A percentile compares a stretch with the other conserved stretches of the same genome.
These are phyloP conservation scores for Hybognathus amarus DNA, from an alignment of 2,797 vertebrate species.

Conservation along the genomic window DNA sequence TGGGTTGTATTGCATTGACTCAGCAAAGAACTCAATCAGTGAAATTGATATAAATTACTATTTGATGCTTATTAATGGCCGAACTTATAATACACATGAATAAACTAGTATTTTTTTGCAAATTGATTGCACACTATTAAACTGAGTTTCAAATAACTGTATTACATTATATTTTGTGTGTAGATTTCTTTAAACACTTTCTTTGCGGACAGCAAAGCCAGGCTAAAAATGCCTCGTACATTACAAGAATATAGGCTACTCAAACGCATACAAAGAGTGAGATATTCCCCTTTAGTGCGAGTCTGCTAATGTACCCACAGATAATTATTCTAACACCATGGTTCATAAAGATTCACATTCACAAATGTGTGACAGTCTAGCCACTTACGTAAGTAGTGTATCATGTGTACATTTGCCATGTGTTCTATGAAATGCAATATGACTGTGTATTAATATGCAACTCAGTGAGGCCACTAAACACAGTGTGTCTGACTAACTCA, in stretches of 20 bases:
- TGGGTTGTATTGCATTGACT: slow-evolving; percentile 18
- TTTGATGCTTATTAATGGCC: background rate
- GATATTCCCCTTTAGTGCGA: background rate
- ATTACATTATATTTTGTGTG: background rate
- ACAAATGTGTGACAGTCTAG: slow-evolving; percentile 28
- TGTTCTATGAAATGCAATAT: slow-evolving; percentile 28
- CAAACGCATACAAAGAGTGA: background rate
- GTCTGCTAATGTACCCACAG: background rate
- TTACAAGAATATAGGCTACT: background rate
- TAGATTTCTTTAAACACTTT: background rate
- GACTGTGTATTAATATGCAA: slow-evolving; percentile 5
- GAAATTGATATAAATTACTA: slow-evolving; percentile 12
- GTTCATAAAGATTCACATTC: background rate
- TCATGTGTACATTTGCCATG: slow-evolving; percentile 32
- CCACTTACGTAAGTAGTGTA: slow-evolving; percentile 16
- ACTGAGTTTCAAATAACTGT: background rate
- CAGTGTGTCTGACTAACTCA: background rate
- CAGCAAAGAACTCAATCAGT: slow-evolving; percentile 16
- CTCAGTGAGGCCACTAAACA: background rate
- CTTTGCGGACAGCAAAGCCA: background rate
- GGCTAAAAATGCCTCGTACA: background rate
- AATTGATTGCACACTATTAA: background rate
- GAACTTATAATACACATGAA: background rate
- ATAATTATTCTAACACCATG: slow-evolving; percentile 23
- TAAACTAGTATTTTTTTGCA: background rate